These are phyloP conservation scores for Sakesphorus luctuosus DNA, from an alignment of 2,113 vertebrate species.

Conservation along the genomic window DNA sequence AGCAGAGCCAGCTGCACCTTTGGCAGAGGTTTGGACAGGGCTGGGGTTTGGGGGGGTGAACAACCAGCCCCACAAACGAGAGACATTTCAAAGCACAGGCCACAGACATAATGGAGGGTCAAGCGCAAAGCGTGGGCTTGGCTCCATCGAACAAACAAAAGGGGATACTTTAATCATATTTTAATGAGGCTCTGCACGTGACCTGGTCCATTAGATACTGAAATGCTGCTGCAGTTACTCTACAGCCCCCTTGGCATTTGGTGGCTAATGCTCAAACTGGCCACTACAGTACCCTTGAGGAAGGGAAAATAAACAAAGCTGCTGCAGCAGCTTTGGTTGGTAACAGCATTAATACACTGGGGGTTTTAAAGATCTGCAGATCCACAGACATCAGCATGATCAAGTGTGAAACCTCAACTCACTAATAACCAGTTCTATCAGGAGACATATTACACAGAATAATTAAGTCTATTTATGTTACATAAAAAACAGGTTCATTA, in stretches of 20 bases:
- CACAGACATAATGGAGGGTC: background rate
- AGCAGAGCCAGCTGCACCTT: background rate
- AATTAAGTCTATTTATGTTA: background rate
- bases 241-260: background rate
- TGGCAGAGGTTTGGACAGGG: background rate
- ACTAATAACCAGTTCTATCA: background rate
- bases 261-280: constrained; percentile 10
- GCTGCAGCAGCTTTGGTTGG: background rate
- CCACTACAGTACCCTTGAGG: background rate
- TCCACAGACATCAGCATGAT: background rate
- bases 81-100: background rate
- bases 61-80: background rate
- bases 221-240: constrained; percentile 4
- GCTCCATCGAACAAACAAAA: constrained; percentile 20
- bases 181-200: constrained; percentile 36
- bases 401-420: background rate
- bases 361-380: background rate
- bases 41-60: background rate
- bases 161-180: constrained; percentile 38
- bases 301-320: constrained; percentile 7
- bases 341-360: background rate
- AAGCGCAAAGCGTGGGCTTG: background rate
- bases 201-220: constrained; percentile 4
- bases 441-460: background rate
- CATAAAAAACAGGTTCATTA: background rate